Conservation (phyloP, 1,140 invertebrate genomes). For the Melanaphis sacchari region DNA sequence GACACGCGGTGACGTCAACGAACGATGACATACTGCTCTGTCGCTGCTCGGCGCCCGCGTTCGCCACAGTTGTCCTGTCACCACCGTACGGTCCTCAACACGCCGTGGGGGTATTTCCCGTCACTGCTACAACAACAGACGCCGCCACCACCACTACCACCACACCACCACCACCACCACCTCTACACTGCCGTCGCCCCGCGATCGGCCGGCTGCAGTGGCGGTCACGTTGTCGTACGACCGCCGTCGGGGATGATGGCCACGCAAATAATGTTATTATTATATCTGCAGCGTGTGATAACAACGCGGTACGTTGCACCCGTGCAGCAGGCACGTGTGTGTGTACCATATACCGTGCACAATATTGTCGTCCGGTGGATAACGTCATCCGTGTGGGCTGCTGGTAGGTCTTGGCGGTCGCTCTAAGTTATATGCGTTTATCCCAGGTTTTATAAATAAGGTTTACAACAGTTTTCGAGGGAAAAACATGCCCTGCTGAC, state of each 20-base stretch:
- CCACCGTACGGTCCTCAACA: neutral
- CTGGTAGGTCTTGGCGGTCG: neutral
- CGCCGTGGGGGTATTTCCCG: slow-evolving; percentile 26
- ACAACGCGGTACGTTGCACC: neutral
- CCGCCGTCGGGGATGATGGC: neutral
- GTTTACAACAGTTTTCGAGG: neutral
- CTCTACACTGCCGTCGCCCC: neutral
- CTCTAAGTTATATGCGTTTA: neutral
- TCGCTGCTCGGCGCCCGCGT: neutral
- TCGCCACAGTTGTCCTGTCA: neutral
- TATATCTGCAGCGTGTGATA: neutral
- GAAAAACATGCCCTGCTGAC: neutral
- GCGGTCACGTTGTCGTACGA: neutral
- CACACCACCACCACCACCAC: neutral
- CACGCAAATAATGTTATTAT: neutral
- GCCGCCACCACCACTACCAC: neutral
- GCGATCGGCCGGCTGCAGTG: neutral
- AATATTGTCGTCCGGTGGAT: neutral
- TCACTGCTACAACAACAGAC: neutral
- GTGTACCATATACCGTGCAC: neutral
- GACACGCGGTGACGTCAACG: slow-evolving; percentile 50
- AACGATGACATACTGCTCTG: slow-evolving; percentile 48
- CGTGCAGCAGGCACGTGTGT: neutral
- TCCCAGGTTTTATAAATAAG: neutral
- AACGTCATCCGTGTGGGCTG: neutral